Evolutionary conservation across 2,888 invertebrate species (phyloP).

Genomic region (Melinaea menophilus): DNA sequence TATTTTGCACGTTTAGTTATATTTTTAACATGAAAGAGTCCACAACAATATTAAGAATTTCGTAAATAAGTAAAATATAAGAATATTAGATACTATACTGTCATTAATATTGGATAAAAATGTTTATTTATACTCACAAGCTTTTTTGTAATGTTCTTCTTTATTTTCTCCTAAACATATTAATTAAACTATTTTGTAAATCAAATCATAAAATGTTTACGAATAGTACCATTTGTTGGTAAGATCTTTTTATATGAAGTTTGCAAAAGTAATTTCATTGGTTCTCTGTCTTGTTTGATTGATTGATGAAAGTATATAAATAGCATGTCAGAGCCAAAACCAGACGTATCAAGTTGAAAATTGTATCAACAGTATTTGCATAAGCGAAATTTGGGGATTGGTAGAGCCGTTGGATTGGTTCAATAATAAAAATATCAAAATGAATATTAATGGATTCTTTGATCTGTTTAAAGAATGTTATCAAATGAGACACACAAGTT

Average conservation of each 20-base stretch:
- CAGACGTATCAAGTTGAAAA: neutral
- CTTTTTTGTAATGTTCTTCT: too few species aligned
- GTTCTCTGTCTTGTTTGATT: neutral
- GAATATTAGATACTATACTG: too few species aligned
- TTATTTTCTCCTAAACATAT: too few species aligned
- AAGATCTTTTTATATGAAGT: neutral
- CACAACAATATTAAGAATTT: too few species aligned
- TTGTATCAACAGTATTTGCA: neutral
- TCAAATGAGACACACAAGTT: neutral
- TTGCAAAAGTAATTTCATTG: constrained; percentile 2
- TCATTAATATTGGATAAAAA: too few species aligned
- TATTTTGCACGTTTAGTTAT: too few species aligned
- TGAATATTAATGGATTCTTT: too few species aligned
- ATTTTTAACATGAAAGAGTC: too few species aligned
- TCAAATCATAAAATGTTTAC: neutral
- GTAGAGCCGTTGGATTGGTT: neutral
- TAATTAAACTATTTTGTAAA: too few species aligned
- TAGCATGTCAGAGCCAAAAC: neutral
- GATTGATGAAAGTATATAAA: neutral
- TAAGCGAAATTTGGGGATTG: neutral
- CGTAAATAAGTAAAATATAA: too few species aligned
- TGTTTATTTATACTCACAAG: too few species aligned
- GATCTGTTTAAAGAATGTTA: neutral
- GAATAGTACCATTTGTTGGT: neutral
- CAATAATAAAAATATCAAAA: too few species aligned